Evolutionary conservation across 2,113 vertebrate species (phyloP).

Genomic region (Pongo pygmaeus): DNA sequence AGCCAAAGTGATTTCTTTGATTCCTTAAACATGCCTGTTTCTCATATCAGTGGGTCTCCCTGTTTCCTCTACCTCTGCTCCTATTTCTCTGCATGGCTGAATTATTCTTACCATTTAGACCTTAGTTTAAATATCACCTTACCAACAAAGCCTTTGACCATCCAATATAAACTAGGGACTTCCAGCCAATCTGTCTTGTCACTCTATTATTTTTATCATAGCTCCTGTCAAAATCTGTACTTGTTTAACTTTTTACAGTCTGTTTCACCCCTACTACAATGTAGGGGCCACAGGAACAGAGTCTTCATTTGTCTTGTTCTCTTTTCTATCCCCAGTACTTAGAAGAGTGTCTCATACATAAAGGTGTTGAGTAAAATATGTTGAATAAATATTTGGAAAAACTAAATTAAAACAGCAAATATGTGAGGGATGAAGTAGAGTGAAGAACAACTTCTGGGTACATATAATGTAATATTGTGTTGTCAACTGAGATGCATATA

Average conservation of each 20-base stretch:
- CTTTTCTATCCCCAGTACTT: background rate
- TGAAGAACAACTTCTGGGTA: background rate
- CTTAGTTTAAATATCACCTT: background rate
- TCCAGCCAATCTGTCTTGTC: background rate
- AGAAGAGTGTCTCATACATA: background rate
- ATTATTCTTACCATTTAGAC: background rate
- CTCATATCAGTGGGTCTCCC: background rate
- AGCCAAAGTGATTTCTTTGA: background rate
- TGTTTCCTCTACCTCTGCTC: background rate
- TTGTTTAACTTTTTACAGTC: background rate
- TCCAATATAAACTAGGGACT: background rate
- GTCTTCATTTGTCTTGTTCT: background rate
- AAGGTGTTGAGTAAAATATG: background rate
- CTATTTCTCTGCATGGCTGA: background rate
- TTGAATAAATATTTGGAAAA: background rate
- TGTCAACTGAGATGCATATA: background rate
- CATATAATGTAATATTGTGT: background rate
- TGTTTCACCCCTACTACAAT: background rate
- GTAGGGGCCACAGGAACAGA: background rate
- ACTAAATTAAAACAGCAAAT: background rate
- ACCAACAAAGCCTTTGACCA: background rate
- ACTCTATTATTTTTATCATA: background rate
- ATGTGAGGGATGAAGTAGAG: background rate
- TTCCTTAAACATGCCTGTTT: background rate
- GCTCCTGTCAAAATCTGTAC: background rate